Conservation (phyloP, 2,888 invertebrate species). For the Catocala nupta region DNA sequence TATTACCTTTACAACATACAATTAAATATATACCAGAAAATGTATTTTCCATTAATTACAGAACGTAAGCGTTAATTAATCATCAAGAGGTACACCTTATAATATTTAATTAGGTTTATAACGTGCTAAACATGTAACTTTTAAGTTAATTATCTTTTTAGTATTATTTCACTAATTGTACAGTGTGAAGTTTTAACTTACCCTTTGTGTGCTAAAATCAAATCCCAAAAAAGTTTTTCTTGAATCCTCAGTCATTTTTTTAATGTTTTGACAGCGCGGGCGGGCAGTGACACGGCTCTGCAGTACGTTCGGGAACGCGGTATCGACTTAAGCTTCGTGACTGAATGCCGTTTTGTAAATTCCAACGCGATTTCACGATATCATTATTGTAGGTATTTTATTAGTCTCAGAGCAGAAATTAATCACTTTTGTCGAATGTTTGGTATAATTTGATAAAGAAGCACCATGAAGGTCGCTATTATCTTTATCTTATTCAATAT, state of each 20-base stretch:
- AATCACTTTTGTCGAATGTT: constrained; percentile 55
- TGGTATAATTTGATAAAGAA: constrained; percentile 56
- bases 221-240: constrained; percentile 91
- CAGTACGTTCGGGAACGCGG: constrained; percentile 62
- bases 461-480: constrained; percentile 56
- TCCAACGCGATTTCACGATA: constrained; percentile 68
- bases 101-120: too few relatives aligned
- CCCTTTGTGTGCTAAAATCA: constrained; percentile 96
- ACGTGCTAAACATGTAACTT: too few relatives aligned
- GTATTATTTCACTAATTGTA: too few relatives aligned
- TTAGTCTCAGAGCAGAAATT: constrained; percentile 54
- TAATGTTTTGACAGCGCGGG: constrained; percentile 70
- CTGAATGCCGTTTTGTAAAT: constrained; percentile 63
- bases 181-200: constrained; percentile 67
- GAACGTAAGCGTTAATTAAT: too few relatives aligned
- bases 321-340: constrained; percentile 63
- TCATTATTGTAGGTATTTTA: constrained; percentile 60
- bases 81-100: too few relatives aligned
- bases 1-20: too few relatives aligned
- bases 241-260: constrained; percentile 77
- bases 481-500: constrained; percentile 39
- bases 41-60: too few relatives aligned
- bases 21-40: too few relatives aligned
- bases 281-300: constrained; percentile 61
- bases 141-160: too few relatives aligned